Evolutionary conservation across 2,888 invertebrate genomes (phyloP), one percentile per base, ranked within the genome.

Genomic region (Rhogogaster chlorosoma): DNA sequence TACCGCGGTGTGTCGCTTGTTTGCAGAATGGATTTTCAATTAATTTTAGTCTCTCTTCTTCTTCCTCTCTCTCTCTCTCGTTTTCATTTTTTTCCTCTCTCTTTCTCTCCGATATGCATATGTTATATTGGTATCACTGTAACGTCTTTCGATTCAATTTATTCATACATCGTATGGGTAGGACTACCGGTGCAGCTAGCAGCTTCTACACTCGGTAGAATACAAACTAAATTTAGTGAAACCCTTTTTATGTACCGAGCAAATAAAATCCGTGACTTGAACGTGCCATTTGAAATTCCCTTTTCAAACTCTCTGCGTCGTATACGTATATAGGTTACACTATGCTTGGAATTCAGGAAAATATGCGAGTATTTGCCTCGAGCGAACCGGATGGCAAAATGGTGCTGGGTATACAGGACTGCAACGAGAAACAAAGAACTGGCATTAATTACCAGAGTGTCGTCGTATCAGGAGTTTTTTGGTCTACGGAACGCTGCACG

Each of bases 271-370:
- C 45, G 38, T 26, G 80, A 80, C 80, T 61, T 61, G 80, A 80
- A 80, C 80, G 80, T 80, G 80, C 80, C 80, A 61, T 80, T 80
- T 80, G 61, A 80, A 61, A 80, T 80, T 80, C 80, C 57, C 80
- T 80, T 80, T 80, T 80, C 80, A 61, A 80, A 80, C 61, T 32
- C 49, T 15, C 77, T 6, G 49, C 53, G 53, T 7, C 36, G 29
- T 61, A 29, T 53, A 77, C 18, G 49, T 45, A 6, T 45, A 49
- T 77, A 53, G 18, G 42, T 38, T 73, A 22, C 22, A 77, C 75
- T 57, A 53, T 57, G 57, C 78, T 22, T 61, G 61, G 57, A 80
- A 80, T 80, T 80, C 61, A 57, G 80, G 61, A 80, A 80, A 80
- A 80, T 80, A 80, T 80, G 80, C 80, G 38, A 49, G 80, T 38